Percentiles rank a stretch among this genome's conserved stretches.
These are phyloP conservation scores for Triplophysa rosa DNA, from an alignment of 2,113 vertebrate genomes.

Conservation along the genomic window DNA sequence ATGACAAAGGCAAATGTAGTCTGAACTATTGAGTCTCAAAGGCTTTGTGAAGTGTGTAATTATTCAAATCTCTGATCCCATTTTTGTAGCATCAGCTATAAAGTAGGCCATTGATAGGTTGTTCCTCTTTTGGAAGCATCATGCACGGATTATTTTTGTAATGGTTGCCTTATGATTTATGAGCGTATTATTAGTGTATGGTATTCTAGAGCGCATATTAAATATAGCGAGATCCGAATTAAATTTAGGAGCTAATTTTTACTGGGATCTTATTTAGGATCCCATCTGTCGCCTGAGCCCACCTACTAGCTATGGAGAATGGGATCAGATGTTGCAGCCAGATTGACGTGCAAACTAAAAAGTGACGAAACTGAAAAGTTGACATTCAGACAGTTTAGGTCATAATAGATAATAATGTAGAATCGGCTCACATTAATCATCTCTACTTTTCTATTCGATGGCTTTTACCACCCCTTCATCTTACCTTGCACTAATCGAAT, in stretches of 20 bases:
- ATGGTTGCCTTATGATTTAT: neutral
- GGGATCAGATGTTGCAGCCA: neutral
- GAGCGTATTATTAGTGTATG: constrained; percentile 11
- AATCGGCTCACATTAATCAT: neutral
- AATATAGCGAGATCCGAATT: neutral
- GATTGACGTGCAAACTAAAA: too few relatives aligned
- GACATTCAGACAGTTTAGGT: neutral
- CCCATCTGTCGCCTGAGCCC: constrained; percentile 5
- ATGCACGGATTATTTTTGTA: neutral
- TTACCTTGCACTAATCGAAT: constrained; percentile 14
- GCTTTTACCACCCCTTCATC: constrained; percentile 32
- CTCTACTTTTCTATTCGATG: constrained; percentile 22
- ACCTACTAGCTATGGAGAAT: neutral
- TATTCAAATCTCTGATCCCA: too few relatives aligned
- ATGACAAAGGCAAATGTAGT: neutral
- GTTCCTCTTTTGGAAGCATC: too few relatives aligned
- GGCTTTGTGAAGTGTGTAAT: too few relatives aligned
- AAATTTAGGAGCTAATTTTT: constrained; percentile 6
- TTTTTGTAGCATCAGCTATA: too few relatives aligned
- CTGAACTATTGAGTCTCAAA: neutral
- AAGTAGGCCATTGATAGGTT: too few relatives aligned
- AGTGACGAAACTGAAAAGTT: too few relatives aligned
- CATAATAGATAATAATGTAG: neutral
- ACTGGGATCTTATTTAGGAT: neutral
- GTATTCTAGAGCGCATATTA: neutral